phyloP scores from a whole-genome alignment of 1,140 invertebrate genomes.

The Spodoptera litura region DNA sequence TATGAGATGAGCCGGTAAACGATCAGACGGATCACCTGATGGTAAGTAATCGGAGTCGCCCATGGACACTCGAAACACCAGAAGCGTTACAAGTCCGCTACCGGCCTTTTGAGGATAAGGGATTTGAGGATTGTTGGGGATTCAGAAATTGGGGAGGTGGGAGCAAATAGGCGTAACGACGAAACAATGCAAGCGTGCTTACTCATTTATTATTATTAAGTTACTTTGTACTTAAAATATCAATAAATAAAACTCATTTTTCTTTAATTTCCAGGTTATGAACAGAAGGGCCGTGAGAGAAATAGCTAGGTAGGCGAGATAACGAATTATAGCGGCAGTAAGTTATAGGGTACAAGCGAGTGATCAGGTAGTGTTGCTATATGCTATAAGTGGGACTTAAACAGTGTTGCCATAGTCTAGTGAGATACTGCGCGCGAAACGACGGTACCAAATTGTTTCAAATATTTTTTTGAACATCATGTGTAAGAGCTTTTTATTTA shows the following conservation, averaged over 20 bases:
- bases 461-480: neutral
- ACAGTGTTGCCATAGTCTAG: slow-evolving; percentile 64
- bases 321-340: slow-evolving; percentile 46
- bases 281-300: slow-evolving; percentile 33
- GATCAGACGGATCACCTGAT: no score
- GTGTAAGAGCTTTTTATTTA: neutral
- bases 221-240: no score
- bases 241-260: neutral
- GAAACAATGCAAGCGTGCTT: no score
- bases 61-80: no score
- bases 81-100: no score
- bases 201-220: no score
- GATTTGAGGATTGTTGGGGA: no score
- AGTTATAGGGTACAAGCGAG: slow-evolving; percentile 45
- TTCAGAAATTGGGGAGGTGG: no score
- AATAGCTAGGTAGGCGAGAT: slow-evolving; percentile 45
- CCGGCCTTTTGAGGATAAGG: no score
- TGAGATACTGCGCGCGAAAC: slow-evolving; percentile 46
- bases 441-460: neutral
- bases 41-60: no score
- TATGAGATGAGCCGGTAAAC: no score
- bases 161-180: no score
- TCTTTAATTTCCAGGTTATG: slow-evolving; percentile 42
- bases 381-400: slow-evolving; percentile 49
- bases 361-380: slow-evolving; percentile 51